Evolutionary conservation across 2,888 invertebrate species (phyloP).

Genomic region (Emmelina monodactyla): DNA sequence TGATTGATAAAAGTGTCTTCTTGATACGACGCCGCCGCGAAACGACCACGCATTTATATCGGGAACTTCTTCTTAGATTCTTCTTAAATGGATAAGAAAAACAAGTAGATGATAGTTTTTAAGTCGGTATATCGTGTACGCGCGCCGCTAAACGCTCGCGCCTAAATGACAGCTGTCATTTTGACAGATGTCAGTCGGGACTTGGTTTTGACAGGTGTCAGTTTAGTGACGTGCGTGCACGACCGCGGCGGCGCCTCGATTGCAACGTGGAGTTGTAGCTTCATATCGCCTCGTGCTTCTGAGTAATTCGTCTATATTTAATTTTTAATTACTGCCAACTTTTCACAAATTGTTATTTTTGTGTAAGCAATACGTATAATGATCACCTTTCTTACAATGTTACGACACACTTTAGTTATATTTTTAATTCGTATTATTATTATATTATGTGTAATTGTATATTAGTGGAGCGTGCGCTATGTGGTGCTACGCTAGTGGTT

Average conservation of each 20-base stretch:
- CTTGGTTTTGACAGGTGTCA: no score
- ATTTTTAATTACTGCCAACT: constrained; percentile 54
- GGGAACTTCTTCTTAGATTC: constrained; percentile 33
- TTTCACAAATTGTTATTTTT: constrained; percentile 53
- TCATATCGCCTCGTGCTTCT: constrained; percentile 62
- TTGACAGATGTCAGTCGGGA: no score
- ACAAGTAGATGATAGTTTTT: constrained; percentile 25
- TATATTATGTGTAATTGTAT: constrained; percentile 32
- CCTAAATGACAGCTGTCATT: no score
- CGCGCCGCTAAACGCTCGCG: no score
- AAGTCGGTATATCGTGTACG: no score
- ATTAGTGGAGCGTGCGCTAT: constrained; percentile 19
- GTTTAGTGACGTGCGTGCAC: no score
- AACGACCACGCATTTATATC: constrained; percentile 30
- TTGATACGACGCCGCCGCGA: constrained; percentile 30
- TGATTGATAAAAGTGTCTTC: constrained; percentile 52
- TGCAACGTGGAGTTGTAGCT: constrained; percentile 55
- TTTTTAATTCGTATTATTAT: constrained; percentile 34
- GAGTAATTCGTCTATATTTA: constrained; percentile 24
- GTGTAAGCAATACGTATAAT: constrained; percentile 35
- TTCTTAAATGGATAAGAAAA: constrained; percentile 3
- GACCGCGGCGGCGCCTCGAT: no score
- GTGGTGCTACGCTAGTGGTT: constrained; percentile 4
- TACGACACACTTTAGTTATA: constrained; percentile 53
- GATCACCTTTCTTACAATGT: constrained; percentile 42